Evolutionary conservation across 2,797 vertebrate genomes (phyloP), one percentile per base, ranked within the genome.

Genomic region (Phrynocephalus vlangalii): DNA sequence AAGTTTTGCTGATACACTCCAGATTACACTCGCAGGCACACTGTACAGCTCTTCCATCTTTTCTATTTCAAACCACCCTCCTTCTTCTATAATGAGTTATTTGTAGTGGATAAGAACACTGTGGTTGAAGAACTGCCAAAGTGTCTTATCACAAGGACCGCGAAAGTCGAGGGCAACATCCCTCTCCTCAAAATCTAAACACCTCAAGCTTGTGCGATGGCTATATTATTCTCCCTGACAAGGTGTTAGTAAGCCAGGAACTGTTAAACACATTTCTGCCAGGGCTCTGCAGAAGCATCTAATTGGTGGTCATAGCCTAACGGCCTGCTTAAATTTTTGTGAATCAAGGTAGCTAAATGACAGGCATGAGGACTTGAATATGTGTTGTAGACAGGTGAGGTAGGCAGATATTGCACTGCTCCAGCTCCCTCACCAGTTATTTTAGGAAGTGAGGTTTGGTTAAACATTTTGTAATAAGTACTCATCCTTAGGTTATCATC

Each of bases 301-400:
- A 92, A 92, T 93, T 94, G 92, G 92, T 90, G 80, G 79, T 84
- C 89, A 82, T 79, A 91, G 89, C 88, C 87, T 91, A 92, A 88
- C 84, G 83, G 84, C 84, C 60, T 90, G 89, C 90, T 94, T 92
- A 92, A 94, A 91, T 93, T 88, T 92, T 95, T 92, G 93, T 92
- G 88, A 94, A 92, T 91, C 92, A 91, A 44, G 87, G 90, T 90
- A 92, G 91, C 87, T 88, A 88, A 93, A 95, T 95, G 93, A 94
- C 88, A 91, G 87, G 90, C 93, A 91, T 89, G 94, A 90, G 86
- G 86, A 91, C 76, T 50, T 89, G 66, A 77, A 91, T 79, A 92
- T 89, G 90, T 91, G 92, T 93, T 92, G 85, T 68, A 92, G 86
- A 90, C 76, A 88, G 88, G 66, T 70, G 90, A 85, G 86, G 90